Evolutionary conservation across 2,888 invertebrate genomes (phyloP).

Genomic region (Agrilus mali): DNA sequence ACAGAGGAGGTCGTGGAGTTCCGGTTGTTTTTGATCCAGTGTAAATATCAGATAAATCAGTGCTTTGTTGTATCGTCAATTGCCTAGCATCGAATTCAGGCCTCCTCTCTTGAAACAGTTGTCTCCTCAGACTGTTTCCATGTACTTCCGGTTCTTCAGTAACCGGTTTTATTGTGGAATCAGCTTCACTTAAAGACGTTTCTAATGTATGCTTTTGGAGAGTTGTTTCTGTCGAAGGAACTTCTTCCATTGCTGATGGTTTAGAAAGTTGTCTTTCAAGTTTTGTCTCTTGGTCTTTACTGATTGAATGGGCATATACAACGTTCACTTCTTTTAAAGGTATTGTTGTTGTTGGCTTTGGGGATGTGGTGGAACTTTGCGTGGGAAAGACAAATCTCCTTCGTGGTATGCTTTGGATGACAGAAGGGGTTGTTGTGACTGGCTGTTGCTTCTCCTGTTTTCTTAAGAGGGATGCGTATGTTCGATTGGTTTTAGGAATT

Average conservation of each 20-base stretch:
- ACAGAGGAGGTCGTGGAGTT: constrained; percentile 53
- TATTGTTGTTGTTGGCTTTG: constrained; percentile 20
- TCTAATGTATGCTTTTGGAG: constrained; percentile 17
- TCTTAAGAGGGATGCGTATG: constrained; percentile 42
- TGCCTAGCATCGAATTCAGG: constrained; percentile 37
- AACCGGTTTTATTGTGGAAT: constrained; percentile 36
- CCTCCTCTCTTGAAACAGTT: constrained; percentile 44
- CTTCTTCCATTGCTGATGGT: constrained; percentile 8
- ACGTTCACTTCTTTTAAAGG: constrained; percentile 21
- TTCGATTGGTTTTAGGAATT: constrained; percentile 31
- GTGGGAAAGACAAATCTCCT: constrained; percentile 35
- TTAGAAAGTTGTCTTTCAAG: too few species aligned
- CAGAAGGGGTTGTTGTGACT: constrained; percentile 40
- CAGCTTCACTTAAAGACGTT: constrained; percentile 28
- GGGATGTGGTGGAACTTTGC: constrained; percentile 27
- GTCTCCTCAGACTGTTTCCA: constrained; percentile 49
- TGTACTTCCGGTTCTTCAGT: constrained; percentile 32
- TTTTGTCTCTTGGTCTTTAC: too few species aligned
- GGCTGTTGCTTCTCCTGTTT: constrained; percentile 34
- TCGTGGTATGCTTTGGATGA: constrained; percentile 52
- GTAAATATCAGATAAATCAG: constrained; percentile 57
- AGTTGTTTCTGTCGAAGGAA: constrained; percentile 9
- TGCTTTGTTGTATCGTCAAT: constrained; percentile 45
- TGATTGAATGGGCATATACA: too few species aligned
- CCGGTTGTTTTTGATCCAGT: constrained; percentile 51